Percentiles rank a stretch among this genome's conserved stretches.
Conservation (phyloP, 2,888 invertebrate genomes). For the Eucera pruinosa region DNA sequence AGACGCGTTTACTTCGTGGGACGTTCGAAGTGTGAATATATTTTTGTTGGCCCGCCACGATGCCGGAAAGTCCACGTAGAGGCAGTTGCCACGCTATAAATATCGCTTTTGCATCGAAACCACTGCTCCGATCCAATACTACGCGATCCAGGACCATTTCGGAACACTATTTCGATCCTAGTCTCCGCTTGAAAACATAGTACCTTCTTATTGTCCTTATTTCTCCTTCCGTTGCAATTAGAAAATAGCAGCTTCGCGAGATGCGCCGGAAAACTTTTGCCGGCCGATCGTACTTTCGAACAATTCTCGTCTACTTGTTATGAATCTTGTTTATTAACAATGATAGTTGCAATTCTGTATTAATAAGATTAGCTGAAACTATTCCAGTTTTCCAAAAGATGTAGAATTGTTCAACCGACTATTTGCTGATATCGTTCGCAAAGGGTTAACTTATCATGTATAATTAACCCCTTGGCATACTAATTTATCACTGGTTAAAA, state of each 20-base stretch:
- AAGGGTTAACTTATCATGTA: too few relatives aligned
- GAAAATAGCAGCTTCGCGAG: neutral
- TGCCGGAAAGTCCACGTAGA: slow-evolving; percentile 79
- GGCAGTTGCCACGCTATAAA: slow-evolving; percentile 79
- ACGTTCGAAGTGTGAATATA: slow-evolving; percentile 76
- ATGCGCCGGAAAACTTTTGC: too few relatives aligned
- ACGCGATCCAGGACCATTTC: slow-evolving; percentile 65
- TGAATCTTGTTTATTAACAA: too few relatives aligned
- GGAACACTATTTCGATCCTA: slow-evolving; percentile 28
- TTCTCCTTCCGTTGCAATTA: neutral
- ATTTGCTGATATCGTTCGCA: too few relatives aligned
- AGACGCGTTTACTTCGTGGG: slow-evolving; percentile 60
- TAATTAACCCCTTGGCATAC: too few relatives aligned
- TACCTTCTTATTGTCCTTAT: neutral
- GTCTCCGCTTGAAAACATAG: neutral
- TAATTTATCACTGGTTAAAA: too few relatives aligned
- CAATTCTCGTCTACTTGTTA: too few relatives aligned
- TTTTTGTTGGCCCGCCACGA: slow-evolving; percentile 79
- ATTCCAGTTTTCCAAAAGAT: too few relatives aligned
- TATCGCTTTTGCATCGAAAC: slow-evolving; percentile 82
- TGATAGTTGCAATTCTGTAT: too few relatives aligned
- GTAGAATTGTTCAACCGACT: too few relatives aligned
- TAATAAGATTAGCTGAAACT: too few relatives aligned
- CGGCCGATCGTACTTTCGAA: too few relatives aligned
- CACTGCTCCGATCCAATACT: slow-evolving; percentile 74